A percentile compares a stretch with the other conserved stretches of the same genome.
phyloP scores from a whole-genome alignment of 2,888 invertebrate genomes.

The Epirrita christyi region DNA sequence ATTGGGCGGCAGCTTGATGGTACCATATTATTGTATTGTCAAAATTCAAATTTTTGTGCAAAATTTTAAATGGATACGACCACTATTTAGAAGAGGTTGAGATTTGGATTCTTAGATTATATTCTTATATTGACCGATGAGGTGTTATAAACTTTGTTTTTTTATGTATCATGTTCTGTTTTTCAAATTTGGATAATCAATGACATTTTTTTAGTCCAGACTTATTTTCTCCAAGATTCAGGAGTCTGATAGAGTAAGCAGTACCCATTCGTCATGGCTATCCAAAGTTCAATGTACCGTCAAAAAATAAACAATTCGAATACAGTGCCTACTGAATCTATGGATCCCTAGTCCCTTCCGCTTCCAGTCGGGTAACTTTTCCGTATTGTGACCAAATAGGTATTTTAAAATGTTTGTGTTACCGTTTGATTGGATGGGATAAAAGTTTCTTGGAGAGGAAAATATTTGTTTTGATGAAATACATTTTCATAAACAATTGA shows the following conservation, averaged over 20 bases:
- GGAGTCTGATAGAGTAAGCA: conserved; percentile 11
- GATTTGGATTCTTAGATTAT: too few species aligned
- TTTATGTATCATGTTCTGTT: too few species aligned
- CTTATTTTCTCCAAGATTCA: neutral
- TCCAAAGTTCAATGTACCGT: conserved; percentile 58
- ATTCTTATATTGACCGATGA: too few species aligned
- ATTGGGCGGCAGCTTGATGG: too few species aligned
- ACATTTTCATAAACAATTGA: neutral
- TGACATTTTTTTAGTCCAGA: neutral
- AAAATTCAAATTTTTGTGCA: too few species aligned
- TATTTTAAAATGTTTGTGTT: conserved; percentile 65
- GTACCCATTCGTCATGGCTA: conserved; percentile 40
- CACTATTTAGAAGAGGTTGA: too few species aligned
- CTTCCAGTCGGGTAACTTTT: conserved; percentile 64
- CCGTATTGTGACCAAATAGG: conserved; percentile 62
- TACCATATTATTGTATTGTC: too few species aligned
- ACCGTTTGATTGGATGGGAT: conserved; percentile 51
- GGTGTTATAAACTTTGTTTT: too few species aligned
- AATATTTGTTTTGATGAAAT: neutral
- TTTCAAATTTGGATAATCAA: too few species aligned
- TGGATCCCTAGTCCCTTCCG: conserved; percentile 61
- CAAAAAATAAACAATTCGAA: conserved; percentile 57
- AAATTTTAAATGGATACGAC: too few species aligned
- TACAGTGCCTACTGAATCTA: conserved; percentile 43
- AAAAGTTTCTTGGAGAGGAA: conserved; percentile 13